A percentile compares a stretch with the other conserved stretches of the same genome.
Evolutionary conservation across 2,888 invertebrate species (phyloP).

Genomic region (Polydrusus tereticollis): DNA sequence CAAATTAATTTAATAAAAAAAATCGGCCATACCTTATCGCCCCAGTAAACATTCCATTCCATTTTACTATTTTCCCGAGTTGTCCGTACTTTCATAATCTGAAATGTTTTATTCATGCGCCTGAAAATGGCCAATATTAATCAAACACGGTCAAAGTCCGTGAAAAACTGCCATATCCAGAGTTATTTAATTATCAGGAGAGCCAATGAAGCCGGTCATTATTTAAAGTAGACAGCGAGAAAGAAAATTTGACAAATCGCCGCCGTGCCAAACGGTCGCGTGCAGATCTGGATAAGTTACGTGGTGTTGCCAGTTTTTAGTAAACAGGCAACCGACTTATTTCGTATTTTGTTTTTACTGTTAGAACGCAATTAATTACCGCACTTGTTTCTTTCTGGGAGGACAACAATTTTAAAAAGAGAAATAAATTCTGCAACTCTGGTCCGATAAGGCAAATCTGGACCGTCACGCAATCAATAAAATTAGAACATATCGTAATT

Average conservation of each 20-base stretch:
- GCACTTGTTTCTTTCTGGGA: neutral
- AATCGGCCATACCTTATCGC: neutral
- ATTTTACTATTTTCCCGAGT: conserved; percentile 6
- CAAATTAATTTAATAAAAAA: too few relatives aligned
- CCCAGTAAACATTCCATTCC: neutral
- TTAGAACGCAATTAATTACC: neutral
- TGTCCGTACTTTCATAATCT: conserved; percentile 28
- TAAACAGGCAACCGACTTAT: neutral
- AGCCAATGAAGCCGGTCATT: conserved; percentile 49
- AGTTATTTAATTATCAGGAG: conserved; percentile 50
- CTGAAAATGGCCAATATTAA: conserved; percentile 44
- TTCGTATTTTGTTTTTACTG: neutral
- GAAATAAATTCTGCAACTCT: too few relatives aligned
- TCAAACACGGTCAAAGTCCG: conserved; percentile 42
- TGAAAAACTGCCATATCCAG: conserved; percentile 47
- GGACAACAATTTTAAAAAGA: too few relatives aligned
- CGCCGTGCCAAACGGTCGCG: conserved; percentile 31
- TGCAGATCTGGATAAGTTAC: conserved; percentile 16
- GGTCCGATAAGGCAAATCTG: too few relatives aligned
- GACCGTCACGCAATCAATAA: too few relatives aligned
- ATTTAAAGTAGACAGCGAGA: conserved; percentile 45
- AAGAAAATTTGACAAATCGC: conserved; percentile 48
- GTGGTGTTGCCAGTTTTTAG: conserved; percentile 10
- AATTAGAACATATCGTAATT: too few relatives aligned
- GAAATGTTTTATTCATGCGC: conserved; percentile 43